Evolutionary conservation across 1,140 invertebrate species (phyloP), one percentile per base, ranked within the genome.

Genomic region (Ceratina japonica): DNA sequence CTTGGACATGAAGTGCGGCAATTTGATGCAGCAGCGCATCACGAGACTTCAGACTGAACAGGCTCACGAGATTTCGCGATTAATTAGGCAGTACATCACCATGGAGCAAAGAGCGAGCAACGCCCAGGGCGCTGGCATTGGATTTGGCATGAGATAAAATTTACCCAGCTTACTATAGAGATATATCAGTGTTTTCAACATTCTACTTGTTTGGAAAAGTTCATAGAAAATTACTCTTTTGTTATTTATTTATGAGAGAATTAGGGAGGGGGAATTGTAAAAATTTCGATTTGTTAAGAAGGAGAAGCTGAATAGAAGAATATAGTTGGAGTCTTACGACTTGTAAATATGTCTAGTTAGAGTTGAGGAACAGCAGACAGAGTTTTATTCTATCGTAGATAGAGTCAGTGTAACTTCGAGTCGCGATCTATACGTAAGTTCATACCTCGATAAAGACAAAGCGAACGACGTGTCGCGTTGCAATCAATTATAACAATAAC

Each of bases 1-100:
- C 91, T 93, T 99, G 90, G 98, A 99, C 92, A 97, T 99, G 96
- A 99, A 99, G 93, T 97, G 97, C 89, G 98, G 98, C 22, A 99
- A 98, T 90, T 93, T 99, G 84, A 97, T 99, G 95, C 97, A 98
- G 88, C 98, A 99, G 93, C 94, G 98, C 79, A 98, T 99, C 79
- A 98, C 98, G 27, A 94, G 98, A 85, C 95, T 99, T 76, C 98
- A 99, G 91, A 99, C 98, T 2, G 98, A 99, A 91, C 98, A 99
- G 93, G 98, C 98, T 12, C 97, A 98, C 89, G 97, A 98, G 91
- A 98, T 99, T 82, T 98, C 98, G 15, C 95, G 98, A 80, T 94
- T 99, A 73, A 98, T 99, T 87, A 95, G 97, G 20, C 98, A 99
- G 91, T 99, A 99, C 93, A 98, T 99, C 88, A 97, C 96, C 77